Conservation (phyloP, 1,140 invertebrate species). For the Neodiprion pinetum region DNA sequence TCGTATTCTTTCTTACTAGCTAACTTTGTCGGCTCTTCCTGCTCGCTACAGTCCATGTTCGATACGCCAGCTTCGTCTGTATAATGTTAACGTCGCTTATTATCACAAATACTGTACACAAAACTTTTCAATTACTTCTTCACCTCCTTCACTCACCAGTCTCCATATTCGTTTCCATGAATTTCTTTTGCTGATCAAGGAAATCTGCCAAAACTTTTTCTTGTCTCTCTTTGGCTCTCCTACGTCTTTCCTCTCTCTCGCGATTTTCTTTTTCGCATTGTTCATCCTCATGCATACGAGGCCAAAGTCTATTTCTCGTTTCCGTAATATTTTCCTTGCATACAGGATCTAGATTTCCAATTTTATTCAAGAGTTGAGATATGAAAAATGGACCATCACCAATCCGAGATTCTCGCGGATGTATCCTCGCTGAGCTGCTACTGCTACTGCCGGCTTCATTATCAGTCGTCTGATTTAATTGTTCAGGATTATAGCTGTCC, state of each 20-base stretch:
- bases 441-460: slow-evolving; percentile 40
- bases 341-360: slow-evolving; percentile 73
- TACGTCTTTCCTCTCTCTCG: slow-evolving; percentile 81
- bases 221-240: slow-evolving; percentile 86
- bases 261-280: slow-evolving; percentile 73
- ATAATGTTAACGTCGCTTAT: slow-evolving; percentile 32
- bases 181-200: slow-evolving; percentile 88
- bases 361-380: slow-evolving; percentile 76
- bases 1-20: slow-evolving; percentile 83
- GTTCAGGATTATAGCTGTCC: slow-evolving; percentile 77
- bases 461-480: slow-evolving; percentile 59
- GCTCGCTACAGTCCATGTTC: slow-evolving; percentile 74
- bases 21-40: slow-evolving; percentile 61
- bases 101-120: not conserved
- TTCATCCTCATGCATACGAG: slow-evolving; percentile 78
- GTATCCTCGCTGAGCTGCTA: slow-evolving; percentile 43
- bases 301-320: slow-evolving; percentile 77
- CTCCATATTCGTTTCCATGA: slow-evolving; percentile 86
- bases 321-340: slow-evolving; percentile 73
- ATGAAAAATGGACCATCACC: slow-evolving; percentile 91
- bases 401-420: slow-evolving; percentile 64
- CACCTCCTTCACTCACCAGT: slow-evolving; percentile 54
- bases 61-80: slow-evolving; percentile 60
- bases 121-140: no score
- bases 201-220: slow-evolving; percentile 93